Conservation (phyloP, 2,888 invertebrate species). For the Platycheirus rosarum region DNA sequence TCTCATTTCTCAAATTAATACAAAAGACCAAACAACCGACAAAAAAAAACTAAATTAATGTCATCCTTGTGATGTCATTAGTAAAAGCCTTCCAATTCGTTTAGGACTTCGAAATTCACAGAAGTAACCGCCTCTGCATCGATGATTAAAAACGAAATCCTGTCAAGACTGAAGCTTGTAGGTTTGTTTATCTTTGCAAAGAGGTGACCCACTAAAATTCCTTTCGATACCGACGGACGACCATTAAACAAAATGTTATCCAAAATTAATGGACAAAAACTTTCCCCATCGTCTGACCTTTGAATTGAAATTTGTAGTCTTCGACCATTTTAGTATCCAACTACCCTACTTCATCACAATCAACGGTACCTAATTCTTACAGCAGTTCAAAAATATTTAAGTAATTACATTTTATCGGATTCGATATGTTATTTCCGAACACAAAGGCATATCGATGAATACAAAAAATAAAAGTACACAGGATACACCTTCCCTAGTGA, state of each 20-base stretch:
- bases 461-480: slow-evolving; percentile 25
- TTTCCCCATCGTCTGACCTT: slow-evolving; percentile 62
- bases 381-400: slow-evolving; percentile 61
- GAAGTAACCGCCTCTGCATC: slow-evolving; percentile 3
- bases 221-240: slow-evolving; percentile 5
- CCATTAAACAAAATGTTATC: slow-evolving; percentile 57
- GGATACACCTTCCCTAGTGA: background rate
- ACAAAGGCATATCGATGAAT: slow-evolving; percentile 13
- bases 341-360: background rate
- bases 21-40: background rate
- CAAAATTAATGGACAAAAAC: slow-evolving; percentile 53
- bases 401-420: slow-evolving; percentile 68
- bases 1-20: too few species aligned
- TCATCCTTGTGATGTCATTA: slow-evolving; percentile 58
- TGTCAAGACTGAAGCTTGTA: background rate
- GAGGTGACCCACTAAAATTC: slow-evolving; percentile 41
- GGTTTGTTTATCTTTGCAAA: background rate
- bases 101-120: slow-evolving; percentile 35
- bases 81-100: slow-evolving; percentile 55
- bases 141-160: slow-evolving; percentile 6
- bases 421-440: slow-evolving; percentile 30
- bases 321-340: slow-evolving; percentile 11
- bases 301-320: slow-evolving; percentile 42
- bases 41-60: slow-evolving; percentile 59
- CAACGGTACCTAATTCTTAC: background rate